These are phyloP conservation scores for Callopanchax toddi DNA, from an alignment of 2,113 vertebrate genomes.

Conservation along the genomic window DNA sequence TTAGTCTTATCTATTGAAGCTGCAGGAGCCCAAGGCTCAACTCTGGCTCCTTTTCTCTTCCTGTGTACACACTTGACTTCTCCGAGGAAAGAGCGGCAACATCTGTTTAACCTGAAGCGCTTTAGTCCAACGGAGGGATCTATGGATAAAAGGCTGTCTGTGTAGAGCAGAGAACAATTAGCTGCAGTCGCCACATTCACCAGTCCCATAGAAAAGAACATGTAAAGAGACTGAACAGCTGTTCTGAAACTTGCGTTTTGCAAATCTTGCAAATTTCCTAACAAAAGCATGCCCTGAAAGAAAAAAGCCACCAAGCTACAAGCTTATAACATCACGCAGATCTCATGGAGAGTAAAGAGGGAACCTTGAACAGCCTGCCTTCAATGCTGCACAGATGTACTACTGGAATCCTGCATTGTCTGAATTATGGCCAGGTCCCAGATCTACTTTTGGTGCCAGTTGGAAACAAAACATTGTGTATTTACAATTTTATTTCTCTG, in stretches of 20 bases:
- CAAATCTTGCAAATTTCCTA: slow-evolving; percentile 37
- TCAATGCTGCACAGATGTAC: slow-evolving; percentile 45
- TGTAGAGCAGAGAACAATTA: slow-evolving; percentile 30
- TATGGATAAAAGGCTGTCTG: slow-evolving; percentile 57
- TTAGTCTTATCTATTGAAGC: slow-evolving; percentile 58
- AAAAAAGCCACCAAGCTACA: slow-evolving; percentile 13
- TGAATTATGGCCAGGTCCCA: slow-evolving; percentile 55
- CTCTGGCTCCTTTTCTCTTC: slow-evolving; percentile 44
- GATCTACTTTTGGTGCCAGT: slow-evolving; percentile 48
- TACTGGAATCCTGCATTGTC: slow-evolving; percentile 56
- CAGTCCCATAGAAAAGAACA: slow-evolving; percentile 30
- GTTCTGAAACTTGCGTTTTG: slow-evolving; percentile 43
- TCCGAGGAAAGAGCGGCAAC: slow-evolving; percentile 60
- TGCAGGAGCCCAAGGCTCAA: slow-evolving; percentile 45
- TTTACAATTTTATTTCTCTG: slow-evolving; percentile 53
- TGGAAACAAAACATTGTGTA: slow-evolving; percentile 50
- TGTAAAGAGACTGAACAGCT: slow-evolving; percentile 34
- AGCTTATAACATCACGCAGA: slow-evolving; percentile 38
- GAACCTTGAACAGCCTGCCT: slow-evolving; percentile 38
- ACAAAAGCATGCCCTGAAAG: slow-evolving; percentile 46
- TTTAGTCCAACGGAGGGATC: slow-evolving; percentile 58
- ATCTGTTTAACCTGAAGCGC: slow-evolving; percentile 73
- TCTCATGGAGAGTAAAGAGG: slow-evolving; percentile 18
- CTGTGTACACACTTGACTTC: slow-evolving; percentile 58
- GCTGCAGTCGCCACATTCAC: not conserved